Conservation (phyloP, 2,113 vertebrate species). For the Corythaixoides concolor region DNA sequence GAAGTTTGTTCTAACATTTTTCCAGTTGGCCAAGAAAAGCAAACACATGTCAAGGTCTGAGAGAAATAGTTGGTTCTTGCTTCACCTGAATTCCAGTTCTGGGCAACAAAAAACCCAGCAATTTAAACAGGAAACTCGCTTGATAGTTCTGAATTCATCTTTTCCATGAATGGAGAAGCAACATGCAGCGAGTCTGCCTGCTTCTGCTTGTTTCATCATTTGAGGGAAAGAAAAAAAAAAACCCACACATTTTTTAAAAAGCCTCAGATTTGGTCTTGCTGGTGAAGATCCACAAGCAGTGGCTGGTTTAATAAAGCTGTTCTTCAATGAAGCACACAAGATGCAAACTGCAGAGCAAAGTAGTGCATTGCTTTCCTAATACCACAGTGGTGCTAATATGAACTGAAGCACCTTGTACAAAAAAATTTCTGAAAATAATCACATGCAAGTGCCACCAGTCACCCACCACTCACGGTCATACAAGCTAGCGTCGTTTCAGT, state of each 20-base stretch:
- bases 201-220: background rate
- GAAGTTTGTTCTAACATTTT: slow-evolving; percentile 2
- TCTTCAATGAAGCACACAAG: background rate
- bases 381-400: background rate
- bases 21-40: slow-evolving; percentile 46
- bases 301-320: background rate
- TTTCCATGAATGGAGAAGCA: background rate
- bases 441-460: background rate
- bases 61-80: background rate
- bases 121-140: slow-evolving; percentile 33
- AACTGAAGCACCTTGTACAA: background rate
- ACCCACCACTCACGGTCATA: background rate
- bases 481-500: background rate
- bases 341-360: background rate
- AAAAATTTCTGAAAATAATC: background rate
- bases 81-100: slow-evolving; percentile 44
- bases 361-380: background rate
- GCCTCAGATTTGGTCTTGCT: background rate
- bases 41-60: slow-evolving; percentile 35
- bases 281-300: background rate
- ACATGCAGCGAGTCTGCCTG: background rate
- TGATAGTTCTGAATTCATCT: background rate
- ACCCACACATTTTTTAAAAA: accelerated
- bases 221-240: background rate
- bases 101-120: background rate